phyloP scores from a whole-genome alignment of 1,140 invertebrate species.

The Drosophila yakuba region DNA sequence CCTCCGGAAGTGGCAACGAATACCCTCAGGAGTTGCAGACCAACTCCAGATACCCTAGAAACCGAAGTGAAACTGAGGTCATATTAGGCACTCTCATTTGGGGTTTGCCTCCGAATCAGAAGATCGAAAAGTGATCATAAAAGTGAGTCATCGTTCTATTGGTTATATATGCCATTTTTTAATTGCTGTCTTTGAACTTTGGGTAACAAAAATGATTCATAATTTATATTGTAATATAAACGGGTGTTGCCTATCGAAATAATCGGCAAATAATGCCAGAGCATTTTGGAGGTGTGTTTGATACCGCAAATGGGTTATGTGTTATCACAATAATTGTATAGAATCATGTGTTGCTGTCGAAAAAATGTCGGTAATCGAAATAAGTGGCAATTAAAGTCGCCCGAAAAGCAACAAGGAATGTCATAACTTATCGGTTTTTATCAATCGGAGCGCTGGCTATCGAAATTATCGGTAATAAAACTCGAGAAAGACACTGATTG shows the following conservation, averaged over 20 bases:
- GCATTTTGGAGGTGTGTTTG: not conserved
- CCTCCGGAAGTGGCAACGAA: slow-evolving; percentile 47
- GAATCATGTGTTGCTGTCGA: not conserved
- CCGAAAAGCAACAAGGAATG: not conserved
- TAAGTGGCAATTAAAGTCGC: not conserved
- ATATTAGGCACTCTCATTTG: not conserved
- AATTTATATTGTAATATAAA: not conserved
- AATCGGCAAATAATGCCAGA: not conserved
- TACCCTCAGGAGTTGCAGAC: slow-evolving; percentile 16
- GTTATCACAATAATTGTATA: not conserved
- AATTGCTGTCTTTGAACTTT: not conserved
- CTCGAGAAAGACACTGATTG: slow-evolving; percentile 20
- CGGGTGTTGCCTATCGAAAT: not conserved
- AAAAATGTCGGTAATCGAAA: not conserved
- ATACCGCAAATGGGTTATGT: not conserved
- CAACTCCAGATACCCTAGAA: slow-evolving; percentile 11
- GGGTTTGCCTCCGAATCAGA: not conserved
- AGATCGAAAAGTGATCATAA: not conserved
- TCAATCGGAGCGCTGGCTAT: slow-evolving; percentile 11
- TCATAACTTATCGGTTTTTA: slow-evolving; percentile 8
- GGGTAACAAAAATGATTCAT: not conserved
- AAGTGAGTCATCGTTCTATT: not conserved
- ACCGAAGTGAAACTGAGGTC: too few relatives aligned
- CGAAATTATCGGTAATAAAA: slow-evolving; percentile 26
- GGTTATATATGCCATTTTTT: not conserved